Percentiles rank a stretch among this genome's conserved stretches.
phyloP scores from a whole-genome alignment of 2,888 invertebrate genomes.

The Epicampocera succincta region DNA sequence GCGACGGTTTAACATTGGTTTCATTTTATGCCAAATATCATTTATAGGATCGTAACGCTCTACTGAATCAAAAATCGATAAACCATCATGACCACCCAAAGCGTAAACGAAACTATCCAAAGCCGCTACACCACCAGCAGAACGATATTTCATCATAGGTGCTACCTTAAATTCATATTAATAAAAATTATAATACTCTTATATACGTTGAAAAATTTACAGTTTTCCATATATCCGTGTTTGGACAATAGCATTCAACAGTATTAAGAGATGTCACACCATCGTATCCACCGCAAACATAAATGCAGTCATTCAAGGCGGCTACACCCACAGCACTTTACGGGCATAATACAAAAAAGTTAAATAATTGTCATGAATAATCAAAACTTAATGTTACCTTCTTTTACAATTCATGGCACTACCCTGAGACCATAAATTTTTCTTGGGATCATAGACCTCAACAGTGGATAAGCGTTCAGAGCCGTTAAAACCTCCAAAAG shows the following conservation, averaged over 20 bases:
- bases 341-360: conserved; percentile 42
- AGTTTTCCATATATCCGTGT: conserved; percentile 88
- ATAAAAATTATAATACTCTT: neutral
- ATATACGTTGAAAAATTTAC: conserved; percentile 80
- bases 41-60: conserved; percentile 90
- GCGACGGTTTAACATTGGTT: conserved; percentile 90
- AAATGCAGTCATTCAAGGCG: conserved; percentile 89
- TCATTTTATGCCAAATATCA: conserved; percentile 88
- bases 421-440: conserved; percentile 89
- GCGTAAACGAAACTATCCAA: conserved; percentile 88
- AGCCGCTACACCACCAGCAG: conserved; percentile 88
- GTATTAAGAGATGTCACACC: conserved; percentile 91
- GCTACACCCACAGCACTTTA: conserved; percentile 90
- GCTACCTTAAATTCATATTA: conserved; percentile 75
- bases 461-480: conserved; percentile 90
- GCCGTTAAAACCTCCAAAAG: conserved; percentile 93
- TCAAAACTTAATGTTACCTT: conserved; percentile 82
- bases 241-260: conserved; percentile 90
- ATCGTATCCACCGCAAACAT: conserved; percentile 93
- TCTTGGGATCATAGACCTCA: conserved; percentile 90
- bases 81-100: conserved; percentile 93
- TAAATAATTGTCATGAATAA: neutral
- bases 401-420: conserved; percentile 90
- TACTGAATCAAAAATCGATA: conserved; percentile 93
- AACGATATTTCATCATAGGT: conserved; percentile 83